Percentiles rank a stretch among this genome's conserved stretches.
phyloP scores from a whole-genome alignment of 1,140 invertebrate genomes.

The Ganaspis sp. region DNA sequence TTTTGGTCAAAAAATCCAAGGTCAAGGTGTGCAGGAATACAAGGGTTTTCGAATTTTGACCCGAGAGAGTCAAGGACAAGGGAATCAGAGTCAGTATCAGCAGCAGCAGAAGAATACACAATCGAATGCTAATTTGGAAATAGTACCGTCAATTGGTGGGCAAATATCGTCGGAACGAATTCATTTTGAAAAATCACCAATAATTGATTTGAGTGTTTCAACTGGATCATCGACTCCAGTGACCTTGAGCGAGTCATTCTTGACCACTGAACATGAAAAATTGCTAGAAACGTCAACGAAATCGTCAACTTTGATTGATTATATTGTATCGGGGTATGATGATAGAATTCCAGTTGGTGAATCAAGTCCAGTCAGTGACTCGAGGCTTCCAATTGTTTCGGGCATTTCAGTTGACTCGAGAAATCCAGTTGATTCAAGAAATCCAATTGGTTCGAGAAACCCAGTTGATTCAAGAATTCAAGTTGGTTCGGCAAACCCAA shows the following conservation, averaged over 20 bases:
- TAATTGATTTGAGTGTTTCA: conserved; percentile 55
- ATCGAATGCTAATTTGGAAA: conserved; percentile 7
- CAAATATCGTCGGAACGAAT: conserved; percentile 50
- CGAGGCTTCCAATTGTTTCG: too few relatives aligned
- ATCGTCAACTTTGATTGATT: conserved; percentile 53
- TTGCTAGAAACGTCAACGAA: conserved; percentile 28
- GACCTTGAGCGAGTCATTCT: background rate
- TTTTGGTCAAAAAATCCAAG: background rate
- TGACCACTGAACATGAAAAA: conserved; percentile 34
- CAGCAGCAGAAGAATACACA: background rate
- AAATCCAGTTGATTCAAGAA: too few relatives aligned
- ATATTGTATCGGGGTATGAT: conserved; percentile 54
- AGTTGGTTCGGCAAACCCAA: too few relatives aligned
- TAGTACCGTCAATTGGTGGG: conserved; percentile 44
- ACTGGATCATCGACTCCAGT: conserved; percentile 3
- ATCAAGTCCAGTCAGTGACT: conserved; percentile 33
- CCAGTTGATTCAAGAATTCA: too few relatives aligned
- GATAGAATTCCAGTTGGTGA: conserved; percentile 26
- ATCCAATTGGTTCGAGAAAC: too few relatives aligned
- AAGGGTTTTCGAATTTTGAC: background rate
- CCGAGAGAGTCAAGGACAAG: conserved; percentile 11
- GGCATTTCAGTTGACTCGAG: too few relatives aligned
- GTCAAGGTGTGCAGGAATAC: background rate
- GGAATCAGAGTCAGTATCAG: conserved; percentile 21
- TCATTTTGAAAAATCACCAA: conserved; percentile 59